Evolutionary conservation across 1,140 invertebrate genomes (phyloP).

Genomic region (Triops cancriformis): DNA sequence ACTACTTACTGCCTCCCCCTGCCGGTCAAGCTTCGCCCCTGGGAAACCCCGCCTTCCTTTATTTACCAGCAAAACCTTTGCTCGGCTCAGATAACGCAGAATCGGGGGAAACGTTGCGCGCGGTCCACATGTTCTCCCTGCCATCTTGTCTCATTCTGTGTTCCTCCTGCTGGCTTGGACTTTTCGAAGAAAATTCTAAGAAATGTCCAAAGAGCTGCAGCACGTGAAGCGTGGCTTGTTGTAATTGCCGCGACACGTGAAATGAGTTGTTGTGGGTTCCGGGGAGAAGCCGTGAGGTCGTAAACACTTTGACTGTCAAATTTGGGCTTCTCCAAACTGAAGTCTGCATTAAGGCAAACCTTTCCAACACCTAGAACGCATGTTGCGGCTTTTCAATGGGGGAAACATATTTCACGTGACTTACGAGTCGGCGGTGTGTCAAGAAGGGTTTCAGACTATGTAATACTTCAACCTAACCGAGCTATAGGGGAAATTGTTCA

Average conservation of each 20-base stretch:
- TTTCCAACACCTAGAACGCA: too few species aligned
- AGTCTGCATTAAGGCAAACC: background rate
- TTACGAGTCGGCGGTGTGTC: too few species aligned
- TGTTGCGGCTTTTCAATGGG: too few species aligned
- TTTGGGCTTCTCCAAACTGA: background rate
- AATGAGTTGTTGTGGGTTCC: background rate
- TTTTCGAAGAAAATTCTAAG: too few species aligned
- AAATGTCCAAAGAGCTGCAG: background rate
- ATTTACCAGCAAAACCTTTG: background rate
- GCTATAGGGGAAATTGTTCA: too few species aligned
- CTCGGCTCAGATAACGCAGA: background rate
- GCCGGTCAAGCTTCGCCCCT: background rate
- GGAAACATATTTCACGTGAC: too few species aligned
- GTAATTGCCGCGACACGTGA: background rate
- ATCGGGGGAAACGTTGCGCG: background rate
- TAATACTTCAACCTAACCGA: too few species aligned
- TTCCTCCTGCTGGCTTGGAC: background rate
- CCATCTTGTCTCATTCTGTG: too few species aligned
- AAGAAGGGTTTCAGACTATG: too few species aligned
- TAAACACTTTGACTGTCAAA: background rate
- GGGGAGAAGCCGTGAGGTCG: background rate
- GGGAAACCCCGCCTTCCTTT: background rate
- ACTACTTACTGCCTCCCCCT: background rate
- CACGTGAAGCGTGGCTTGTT: background rate
- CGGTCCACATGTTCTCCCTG: too few species aligned